Evolutionary conservation across 1,140 invertebrate genomes (phyloP).

Genomic region (Drosophila lowei): DNA sequence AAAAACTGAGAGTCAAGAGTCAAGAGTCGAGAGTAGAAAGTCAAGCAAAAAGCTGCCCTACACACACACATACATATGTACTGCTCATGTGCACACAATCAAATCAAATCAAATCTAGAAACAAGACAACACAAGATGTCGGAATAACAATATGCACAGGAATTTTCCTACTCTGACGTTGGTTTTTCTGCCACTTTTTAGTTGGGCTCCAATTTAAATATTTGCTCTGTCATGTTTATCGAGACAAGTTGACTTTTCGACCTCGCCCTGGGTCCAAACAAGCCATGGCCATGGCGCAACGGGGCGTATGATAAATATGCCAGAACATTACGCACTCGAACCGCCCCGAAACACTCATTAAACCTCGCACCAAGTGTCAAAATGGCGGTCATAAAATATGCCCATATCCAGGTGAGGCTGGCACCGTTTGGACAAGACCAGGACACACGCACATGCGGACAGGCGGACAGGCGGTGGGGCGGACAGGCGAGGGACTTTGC

Average conservation of each 20-base stretch:
- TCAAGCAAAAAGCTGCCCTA: conserved; percentile 32
- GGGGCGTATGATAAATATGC: conserved; percentile 31
- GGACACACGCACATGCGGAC: conserved; percentile 14
- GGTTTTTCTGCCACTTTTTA: conserved; percentile 20
- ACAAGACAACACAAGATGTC: not conserved
- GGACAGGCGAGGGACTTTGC: conserved; percentile 42
- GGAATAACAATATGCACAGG: conserved; percentile 32
- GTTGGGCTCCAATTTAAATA: conserved; percentile 35
- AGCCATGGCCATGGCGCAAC: not conserved
- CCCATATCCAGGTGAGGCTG: conserved; percentile 2
- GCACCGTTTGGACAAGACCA: conserved; percentile 26
- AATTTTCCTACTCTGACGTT: not conserved
- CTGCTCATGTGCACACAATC: conserved; percentile 27
- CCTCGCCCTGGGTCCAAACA: conserved; percentile 4
- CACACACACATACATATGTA: not conserved
- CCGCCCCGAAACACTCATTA: conserved; percentile 50
- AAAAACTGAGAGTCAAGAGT: conserved; percentile 16
- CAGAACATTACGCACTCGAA: conserved; percentile 30
- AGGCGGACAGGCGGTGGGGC: conserved; percentile 27
- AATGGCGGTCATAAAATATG: conserved; percentile 40
- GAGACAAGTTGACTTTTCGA: conserved; percentile 48
- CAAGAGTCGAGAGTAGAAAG: not conserved
- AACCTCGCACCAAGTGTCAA: conserved; percentile 41
- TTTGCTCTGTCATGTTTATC: conserved; percentile 27
- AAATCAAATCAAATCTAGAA: conserved; percentile 52